Conservation (phyloP, 2,797 vertebrate species). For the Channallabes apus region DNA sequence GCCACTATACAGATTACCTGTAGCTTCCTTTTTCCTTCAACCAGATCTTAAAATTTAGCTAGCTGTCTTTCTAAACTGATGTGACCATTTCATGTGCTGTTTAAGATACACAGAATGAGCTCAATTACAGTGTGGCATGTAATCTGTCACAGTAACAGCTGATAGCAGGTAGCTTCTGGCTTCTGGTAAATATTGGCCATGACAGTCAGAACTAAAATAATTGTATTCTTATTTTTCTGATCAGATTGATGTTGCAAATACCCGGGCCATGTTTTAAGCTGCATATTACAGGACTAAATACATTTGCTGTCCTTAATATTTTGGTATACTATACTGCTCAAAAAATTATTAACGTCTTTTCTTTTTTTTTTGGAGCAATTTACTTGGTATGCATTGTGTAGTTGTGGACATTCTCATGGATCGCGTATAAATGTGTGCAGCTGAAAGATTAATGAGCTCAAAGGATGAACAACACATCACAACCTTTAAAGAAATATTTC, state of each 20-base stretch:
- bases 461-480: neutral
- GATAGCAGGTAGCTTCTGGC: neutral
- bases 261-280: neutral
- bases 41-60: neutral
- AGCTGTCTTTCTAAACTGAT: neutral
- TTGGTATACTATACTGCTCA: neutral
- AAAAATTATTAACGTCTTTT: too few species aligned
- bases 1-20: neutral
- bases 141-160: neutral
- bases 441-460: neutral
- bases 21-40: neutral
- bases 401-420: neutral
- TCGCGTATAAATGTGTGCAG: neutral
- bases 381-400: neutral
- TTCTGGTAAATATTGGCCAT: neutral
- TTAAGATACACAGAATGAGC: neutral
- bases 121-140: neutral
- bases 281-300: neutral
- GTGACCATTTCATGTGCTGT: neutral
- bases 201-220: neutral
- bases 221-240: neutral
- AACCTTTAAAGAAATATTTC: neutral
- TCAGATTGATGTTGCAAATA: neutral
- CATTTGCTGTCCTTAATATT: neutral
- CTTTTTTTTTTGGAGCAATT: neutral